Evolutionary conservation across 92 coral and sea anemone species (phyloP).

Genomic region (Siderastrea siderea): DNA sequence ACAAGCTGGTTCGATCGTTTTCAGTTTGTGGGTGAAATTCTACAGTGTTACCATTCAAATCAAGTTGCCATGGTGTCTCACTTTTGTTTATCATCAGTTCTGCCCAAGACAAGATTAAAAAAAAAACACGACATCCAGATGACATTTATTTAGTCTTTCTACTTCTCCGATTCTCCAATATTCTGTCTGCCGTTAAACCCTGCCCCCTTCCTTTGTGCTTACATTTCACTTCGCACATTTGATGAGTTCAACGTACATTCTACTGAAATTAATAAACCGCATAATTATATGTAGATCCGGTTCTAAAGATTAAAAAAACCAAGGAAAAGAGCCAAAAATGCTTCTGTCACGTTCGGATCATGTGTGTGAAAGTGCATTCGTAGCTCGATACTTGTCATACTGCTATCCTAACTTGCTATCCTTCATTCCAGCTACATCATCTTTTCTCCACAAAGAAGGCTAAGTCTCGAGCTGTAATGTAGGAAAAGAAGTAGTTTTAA

Average conservation of each 20-base stretch:
- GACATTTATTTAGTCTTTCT: not conserved
- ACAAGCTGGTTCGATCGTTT: too few species aligned
- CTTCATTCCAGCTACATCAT: too few species aligned
- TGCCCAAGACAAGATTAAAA: not conserved
- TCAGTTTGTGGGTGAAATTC: too few species aligned
- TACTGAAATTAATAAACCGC: constrained; percentile 5
- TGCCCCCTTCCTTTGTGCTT: constrained; percentile 13
- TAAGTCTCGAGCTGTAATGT: too few species aligned
- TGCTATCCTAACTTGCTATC: too few species aligned
- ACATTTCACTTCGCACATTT: not conserved
- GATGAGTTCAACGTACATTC: constrained; percentile 8
- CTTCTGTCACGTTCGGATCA: too few species aligned
- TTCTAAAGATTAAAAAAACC: not conserved
- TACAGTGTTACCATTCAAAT: too few species aligned
- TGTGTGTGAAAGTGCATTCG: too few species aligned
- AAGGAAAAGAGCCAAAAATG: constrained; percentile 3
- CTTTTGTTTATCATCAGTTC: not conserved
- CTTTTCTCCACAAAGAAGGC: too few species aligned
- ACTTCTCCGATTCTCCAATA: not conserved
- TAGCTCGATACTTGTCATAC: too few species aligned
- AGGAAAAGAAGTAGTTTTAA: too few species aligned
- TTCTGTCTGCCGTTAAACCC: constrained; percentile 20
- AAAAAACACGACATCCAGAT: too few species aligned
- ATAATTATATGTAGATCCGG: not conserved
- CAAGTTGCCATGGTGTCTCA: not conserved